Evolutionary conservation across 1,140 invertebrate genomes (phyloP).

Genomic region (Trigoniulus corallinus): DNA sequence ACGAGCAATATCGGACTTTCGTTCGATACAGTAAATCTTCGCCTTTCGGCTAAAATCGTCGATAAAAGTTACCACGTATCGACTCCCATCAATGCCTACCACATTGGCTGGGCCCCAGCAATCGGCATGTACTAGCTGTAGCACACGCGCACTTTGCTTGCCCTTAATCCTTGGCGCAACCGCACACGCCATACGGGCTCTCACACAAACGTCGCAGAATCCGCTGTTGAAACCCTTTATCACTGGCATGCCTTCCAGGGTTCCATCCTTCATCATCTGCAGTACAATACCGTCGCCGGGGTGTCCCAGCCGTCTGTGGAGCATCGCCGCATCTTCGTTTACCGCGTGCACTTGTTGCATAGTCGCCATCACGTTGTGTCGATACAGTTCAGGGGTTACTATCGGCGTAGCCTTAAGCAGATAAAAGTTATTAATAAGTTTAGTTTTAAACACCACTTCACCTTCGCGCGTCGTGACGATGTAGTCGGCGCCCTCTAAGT

Average conservation of each 20-base stretch:
- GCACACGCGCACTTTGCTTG: background rate
- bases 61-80: background rate
- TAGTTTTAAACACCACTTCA: background rate
- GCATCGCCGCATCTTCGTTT: background rate
- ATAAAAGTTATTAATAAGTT: background rate
- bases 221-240: background rate
- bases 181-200: background rate
- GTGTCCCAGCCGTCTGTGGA: background rate
- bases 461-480: background rate
- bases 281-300: background rate
- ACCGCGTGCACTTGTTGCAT: background rate
- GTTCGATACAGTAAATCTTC: background rate
- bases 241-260: background rate
- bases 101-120: background rate
- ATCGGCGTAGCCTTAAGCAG: background rate
- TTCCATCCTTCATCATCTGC: background rate
- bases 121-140: background rate
- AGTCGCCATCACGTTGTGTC: background rate
- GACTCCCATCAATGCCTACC: background rate
- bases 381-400: background rate
- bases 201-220: background rate
- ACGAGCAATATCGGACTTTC: background rate
- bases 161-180: background rate
- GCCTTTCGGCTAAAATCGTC: background rate
- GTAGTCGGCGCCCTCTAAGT: background rate